Percentiles rank a stretch among this genome's conserved stretches.
These are phyloP conservation scores for Euthynnus affinis DNA, from an alignment of 2,797 vertebrate species.

Conservation along the genomic window DNA sequence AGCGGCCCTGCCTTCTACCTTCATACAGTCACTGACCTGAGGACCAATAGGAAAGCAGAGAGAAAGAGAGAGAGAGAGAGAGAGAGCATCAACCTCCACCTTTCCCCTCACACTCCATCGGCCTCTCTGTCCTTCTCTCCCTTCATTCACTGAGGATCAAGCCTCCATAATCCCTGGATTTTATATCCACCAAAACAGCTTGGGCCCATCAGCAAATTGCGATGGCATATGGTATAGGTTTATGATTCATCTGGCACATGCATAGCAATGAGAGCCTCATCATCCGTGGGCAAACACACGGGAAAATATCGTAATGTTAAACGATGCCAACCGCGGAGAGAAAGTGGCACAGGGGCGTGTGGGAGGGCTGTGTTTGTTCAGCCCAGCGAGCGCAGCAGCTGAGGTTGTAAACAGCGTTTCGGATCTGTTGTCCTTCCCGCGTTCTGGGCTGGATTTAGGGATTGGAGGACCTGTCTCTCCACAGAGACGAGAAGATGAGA, in stretches of 20 bases:
- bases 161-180: slow-evolving; percentile 95
- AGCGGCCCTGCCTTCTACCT: slow-evolving; percentile 54
- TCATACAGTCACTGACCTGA: slow-evolving; percentile 73
- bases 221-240: slow-evolving; percentile 99
- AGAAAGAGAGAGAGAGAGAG: neutral
- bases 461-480: slow-evolving; percentile 35
- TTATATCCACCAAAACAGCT: slow-evolving; percentile 99
- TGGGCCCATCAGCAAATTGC: slow-evolving; percentile 99
- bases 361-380: slow-evolving; percentile 77
- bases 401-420: slow-evolving; percentile 74
- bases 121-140: slow-evolving; percentile 71
- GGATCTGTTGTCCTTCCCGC: slow-evolving; percentile 47
- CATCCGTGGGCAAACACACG: slow-evolving; percentile 91
- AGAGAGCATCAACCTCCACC: slow-evolving; percentile 34
- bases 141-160: slow-evolving; percentile 89
- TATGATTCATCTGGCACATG: slow-evolving; percentile 98
- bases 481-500: slow-evolving; percentile 12
- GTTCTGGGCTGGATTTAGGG: slow-evolving; percentile 61
- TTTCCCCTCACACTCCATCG: slow-evolving; percentile 36
- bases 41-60: slow-evolving; percentile 70
- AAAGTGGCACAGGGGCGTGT: slow-evolving; percentile 67
- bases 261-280: slow-evolving; percentile 91
- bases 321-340: slow-evolving; percentile 78
- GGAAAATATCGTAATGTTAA: slow-evolving; percentile 87
- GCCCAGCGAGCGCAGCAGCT: slow-evolving; percentile 74